Evolutionary conservation across 2,797 vertebrate species (phyloP).

Genomic region (Macropus fuliginosus): DNA sequence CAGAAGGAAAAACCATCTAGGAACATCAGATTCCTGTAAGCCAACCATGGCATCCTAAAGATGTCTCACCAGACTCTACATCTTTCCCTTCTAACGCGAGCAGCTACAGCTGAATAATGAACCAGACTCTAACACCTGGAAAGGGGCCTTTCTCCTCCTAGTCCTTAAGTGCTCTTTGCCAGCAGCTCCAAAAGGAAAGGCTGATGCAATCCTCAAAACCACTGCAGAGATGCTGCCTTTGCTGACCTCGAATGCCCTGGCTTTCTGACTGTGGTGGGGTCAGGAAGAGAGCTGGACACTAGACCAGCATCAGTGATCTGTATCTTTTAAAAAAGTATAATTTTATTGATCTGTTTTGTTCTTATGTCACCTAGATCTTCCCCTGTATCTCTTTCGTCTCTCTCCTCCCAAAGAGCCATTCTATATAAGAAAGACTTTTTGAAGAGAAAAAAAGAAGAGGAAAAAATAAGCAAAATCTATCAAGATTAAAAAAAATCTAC

Average conservation of each 20-base stretch:
- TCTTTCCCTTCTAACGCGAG: background rate
- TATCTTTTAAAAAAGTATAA: background rate
- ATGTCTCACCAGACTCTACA: background rate
- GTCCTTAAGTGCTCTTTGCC: background rate
- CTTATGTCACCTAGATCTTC: background rate
- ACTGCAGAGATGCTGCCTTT: background rate
- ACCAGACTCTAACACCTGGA: background rate
- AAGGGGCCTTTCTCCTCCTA: background rate
- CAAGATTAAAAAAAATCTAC: background rate
- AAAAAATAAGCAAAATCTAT: background rate
- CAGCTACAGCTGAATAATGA: background rate
- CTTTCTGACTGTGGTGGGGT: background rate
- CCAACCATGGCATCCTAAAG: background rate
- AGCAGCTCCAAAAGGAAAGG: background rate
- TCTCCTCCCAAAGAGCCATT: background rate
- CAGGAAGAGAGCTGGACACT: background rate
- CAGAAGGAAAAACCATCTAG: background rate
- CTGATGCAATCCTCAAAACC: background rate
- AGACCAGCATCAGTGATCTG: background rate
- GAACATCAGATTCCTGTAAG: background rate
- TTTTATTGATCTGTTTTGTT: background rate
- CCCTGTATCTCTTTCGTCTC: background rate
- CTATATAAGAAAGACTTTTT: background rate
- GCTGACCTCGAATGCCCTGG: background rate
- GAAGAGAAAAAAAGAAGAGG: too few relatives aligned